These are phyloP conservation scores for Sigmodon hispidus DNA, from an alignment of 2,113 vertebrate species.

Conservation along the genomic window DNA sequence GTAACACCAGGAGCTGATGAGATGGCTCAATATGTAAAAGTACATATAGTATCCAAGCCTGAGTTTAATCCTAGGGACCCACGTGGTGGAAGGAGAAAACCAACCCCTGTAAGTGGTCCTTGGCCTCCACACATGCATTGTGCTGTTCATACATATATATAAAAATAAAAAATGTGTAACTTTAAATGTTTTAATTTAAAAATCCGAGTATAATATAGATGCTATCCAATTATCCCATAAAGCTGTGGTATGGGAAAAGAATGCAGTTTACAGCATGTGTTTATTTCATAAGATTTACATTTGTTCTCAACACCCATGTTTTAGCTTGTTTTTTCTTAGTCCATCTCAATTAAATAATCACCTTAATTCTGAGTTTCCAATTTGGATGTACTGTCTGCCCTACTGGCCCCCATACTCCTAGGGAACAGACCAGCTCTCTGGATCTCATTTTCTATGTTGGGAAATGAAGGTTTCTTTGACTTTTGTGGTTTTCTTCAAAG, in stretches of 20 bases:
- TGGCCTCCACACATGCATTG: background rate
- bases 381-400: background rate
- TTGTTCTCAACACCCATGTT: background rate
- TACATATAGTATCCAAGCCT: background rate
- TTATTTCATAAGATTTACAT: conserved; percentile 41
- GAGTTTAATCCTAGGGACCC: background rate
- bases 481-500: conserved; percentile 10
- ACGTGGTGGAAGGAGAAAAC: background rate
- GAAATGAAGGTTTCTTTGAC: conserved; percentile 15
- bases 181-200: background rate
- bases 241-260: background rate
- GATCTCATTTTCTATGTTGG: conserved; percentile 14
- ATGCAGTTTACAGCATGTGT: conserved; percentile 26
- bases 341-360: conserved; percentile 5
- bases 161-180: background rate
- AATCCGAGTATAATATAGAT: background rate
- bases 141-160: background rate
- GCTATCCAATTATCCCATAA: background rate
- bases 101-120: too few relatives aligned
- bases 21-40: background rate
- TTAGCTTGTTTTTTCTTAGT: background rate
- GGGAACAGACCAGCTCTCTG: background rate
- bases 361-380: background rate
- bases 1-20: background rate
- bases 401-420: background rate